Base-by-base conservation (phyloP, 2,797 vertebrate species). In the Fistularia tabacaria region DNA sequence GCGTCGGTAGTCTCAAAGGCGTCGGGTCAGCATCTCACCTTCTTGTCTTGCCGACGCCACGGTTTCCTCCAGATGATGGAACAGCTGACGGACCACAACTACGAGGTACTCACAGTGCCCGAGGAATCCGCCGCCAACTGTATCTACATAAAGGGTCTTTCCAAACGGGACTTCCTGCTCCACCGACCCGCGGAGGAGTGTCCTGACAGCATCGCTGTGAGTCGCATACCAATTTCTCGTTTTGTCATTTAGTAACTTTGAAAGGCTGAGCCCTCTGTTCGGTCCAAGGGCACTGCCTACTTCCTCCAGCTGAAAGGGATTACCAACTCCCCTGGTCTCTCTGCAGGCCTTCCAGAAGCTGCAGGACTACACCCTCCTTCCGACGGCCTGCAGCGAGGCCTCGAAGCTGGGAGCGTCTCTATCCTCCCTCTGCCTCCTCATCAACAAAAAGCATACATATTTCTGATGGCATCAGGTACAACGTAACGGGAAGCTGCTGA, bases 31-130 rank as follows among this genome's bases (percentile, higher is more conserved):
- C 2, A 25, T 25, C 25, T 25, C 25, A 2, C 25, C 25, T 3
- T 5, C 25, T 14, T 38, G 42, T 46, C 47, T 49, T 1, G 45
- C 49, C 64, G 52, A 69, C 53, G 59, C 42, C 51, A 14, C 67
- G 25, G 81, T 40, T 56, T 14, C 36, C 15, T 54, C 14, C 76
- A 96, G 94, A 91, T 92, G 70, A 96, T 97, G 94, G 94, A 95
- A 15, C 92, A 92, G 73, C 85, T 97, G 84, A 95, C 94, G 0
- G 94, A 96, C 64, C 92, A 96, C 78, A 92, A 93, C 66, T 97
- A 97, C 7, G 91, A 95, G 38, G 88, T 94, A 1, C 87, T 97
- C 56, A 90, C 90, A 0, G 90, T 97, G 58, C 90, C 94, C 0
- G 94, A 97, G 44, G 92, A 94, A 0, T 79, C 85, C 0, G 95